Percentiles rank a stretch among this genome's conserved stretches.
Conservation (phyloP, 2,113 vertebrate genomes). For the Mellivora capensis region DNA sequence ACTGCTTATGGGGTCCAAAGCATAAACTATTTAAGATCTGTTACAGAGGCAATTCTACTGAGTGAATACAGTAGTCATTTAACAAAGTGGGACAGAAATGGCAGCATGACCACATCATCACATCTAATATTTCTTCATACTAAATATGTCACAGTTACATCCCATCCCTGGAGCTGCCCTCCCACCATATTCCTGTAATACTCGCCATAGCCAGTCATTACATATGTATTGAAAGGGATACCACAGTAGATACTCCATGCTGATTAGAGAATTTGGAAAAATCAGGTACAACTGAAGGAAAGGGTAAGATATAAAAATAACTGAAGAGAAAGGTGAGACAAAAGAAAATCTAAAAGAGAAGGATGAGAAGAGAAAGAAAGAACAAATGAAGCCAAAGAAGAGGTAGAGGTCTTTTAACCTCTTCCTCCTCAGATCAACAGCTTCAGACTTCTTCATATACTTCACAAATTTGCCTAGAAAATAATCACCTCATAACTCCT, state of each 20-base stretch:
- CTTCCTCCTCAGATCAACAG: background rate
- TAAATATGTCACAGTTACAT: background rate
- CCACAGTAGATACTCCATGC: background rate
- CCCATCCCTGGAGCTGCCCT: background rate
- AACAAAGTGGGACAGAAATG: background rate
- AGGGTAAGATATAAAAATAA: background rate
- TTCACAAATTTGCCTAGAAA: background rate
- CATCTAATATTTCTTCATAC: background rate
- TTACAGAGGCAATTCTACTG: background rate
- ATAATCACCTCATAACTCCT: background rate
- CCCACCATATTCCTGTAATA: background rate
- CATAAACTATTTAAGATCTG: background rate
- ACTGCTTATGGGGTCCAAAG: background rate
- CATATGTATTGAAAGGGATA: background rate
- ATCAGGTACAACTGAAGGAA: background rate
- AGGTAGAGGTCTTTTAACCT: background rate
- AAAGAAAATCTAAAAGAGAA: background rate
- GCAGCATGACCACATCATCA: background rate
- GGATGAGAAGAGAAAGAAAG: background rate
- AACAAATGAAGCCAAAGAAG: background rate
- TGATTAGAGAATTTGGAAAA: background rate
- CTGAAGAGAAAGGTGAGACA: background rate
- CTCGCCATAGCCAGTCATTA: background rate
- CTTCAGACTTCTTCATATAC: background rate
- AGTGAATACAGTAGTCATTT: background rate